Evolutionary conservation across 2,797 vertebrate genomes (phyloP), one percentile per base, ranked within the genome.

Genomic region (Pseudomugil gertrudae): DNA sequence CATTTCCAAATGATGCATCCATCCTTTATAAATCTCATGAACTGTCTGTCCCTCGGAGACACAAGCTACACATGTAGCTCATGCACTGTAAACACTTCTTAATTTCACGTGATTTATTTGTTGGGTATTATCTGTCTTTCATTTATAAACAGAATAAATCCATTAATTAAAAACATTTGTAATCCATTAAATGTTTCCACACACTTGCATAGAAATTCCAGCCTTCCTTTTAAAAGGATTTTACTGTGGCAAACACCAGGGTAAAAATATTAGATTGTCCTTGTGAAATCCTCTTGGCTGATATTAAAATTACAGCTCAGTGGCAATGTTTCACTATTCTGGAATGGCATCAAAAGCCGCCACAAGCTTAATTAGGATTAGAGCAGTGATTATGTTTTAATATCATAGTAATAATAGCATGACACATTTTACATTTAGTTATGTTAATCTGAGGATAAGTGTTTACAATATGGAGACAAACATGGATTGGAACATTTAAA

Each of bases 381-480:
- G 43, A 50, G 48, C 24, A 64, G 74, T 75, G 65, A 83, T 87
- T 80, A 77, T 79, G 74, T 84, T 84, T 88, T 73, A 79, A 79
- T 85, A 58, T 88, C 55, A 78, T 60, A 51, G 76, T 68, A 82
- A 69, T 83, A 84, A 87, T 84, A 73, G 71, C 65, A 69, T 83
- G 76, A 86, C 84, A 84, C 76, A 85, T 88, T 89, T 87, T 82
- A 86, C 76, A 82, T 86, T 87, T 79, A 86, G 75, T 65, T 63
- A 32, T 68, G 51, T 84, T 89, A 89, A 90, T 91, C 84, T 69
- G 0, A 40, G 71, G 80, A 79, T 84, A 80, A 85, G 81, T 80
- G 74, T 85, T 87, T 78, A 74, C 72, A 79, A 84, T 61, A 56
- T 64, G 15, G 74, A 78, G 67, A 78, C 74, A 86, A 89, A 85